Evolutionary conservation across 2,113 vertebrate species (phyloP).

Genomic region (Trochalopteron elliotii): DNA sequence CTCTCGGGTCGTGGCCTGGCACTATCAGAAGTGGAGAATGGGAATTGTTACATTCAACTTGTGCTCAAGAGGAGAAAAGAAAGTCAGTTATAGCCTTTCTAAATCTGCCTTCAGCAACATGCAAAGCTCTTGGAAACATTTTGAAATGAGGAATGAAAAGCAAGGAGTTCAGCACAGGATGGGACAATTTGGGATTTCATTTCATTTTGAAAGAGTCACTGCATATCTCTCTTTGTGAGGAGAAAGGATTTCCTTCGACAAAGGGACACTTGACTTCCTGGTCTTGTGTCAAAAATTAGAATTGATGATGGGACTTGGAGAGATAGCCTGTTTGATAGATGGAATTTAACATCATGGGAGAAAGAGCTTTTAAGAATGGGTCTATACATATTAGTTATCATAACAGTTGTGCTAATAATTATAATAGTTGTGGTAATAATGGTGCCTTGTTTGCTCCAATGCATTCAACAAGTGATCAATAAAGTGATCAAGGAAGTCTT

Average conservation of each 20-base stretch:
- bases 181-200: neutral
- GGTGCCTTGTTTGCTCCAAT: too few relatives aligned
- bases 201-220: neutral
- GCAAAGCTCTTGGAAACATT: neutral
- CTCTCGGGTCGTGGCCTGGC: neutral
- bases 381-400: too few relatives aligned
- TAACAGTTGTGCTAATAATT: too few relatives aligned
- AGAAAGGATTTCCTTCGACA: neutral
- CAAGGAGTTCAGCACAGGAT: neutral
- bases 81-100: neutral
- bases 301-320: too few relatives aligned
- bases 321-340: too few relatives aligned
- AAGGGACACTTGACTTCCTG: neutral
- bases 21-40: neutral
- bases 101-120: neutral
- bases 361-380: too few relatives aligned
- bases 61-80: neutral
- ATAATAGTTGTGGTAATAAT: too few relatives aligned
- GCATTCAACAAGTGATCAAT: too few relatives aligned
- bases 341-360: too few relatives aligned
- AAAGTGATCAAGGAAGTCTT: too few relatives aligned
- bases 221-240: neutral
- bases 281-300: neutral
- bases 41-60: neutral
- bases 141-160: neutral